Percentiles rank a stretch among this genome's conserved stretches.
Conservation (phyloP, 2,113 vertebrate genomes). For the Polypterus bichir region DNA sequence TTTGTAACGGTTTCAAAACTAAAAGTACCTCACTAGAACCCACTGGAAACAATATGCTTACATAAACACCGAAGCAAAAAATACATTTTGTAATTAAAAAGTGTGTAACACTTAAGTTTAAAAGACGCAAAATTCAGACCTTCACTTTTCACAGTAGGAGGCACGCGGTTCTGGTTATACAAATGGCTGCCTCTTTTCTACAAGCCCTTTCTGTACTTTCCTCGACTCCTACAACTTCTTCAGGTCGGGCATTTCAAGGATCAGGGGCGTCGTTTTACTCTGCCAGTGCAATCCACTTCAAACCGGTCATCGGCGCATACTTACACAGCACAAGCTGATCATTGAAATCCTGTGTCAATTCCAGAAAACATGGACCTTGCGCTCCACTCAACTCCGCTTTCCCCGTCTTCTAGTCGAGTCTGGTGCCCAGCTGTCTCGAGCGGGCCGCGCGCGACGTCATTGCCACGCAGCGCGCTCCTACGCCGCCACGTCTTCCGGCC, state of each 20-base stretch:
- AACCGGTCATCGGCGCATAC: slow-evolving; percentile 18
- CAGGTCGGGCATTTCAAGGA: neutral
- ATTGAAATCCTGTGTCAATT: slow-evolving; percentile 65
- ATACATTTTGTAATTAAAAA: no score
- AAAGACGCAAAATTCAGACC: no score
- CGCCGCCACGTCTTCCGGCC: neutral
- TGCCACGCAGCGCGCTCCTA: slow-evolving; percentile 4
- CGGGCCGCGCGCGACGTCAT: neutral
- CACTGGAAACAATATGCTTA: no score
- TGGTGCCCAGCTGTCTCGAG: slow-evolving; percentile 24
- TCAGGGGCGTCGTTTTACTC: no score
- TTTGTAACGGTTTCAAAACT: no score
- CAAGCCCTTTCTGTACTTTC: slow-evolving; percentile 3
- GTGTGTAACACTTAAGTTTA: no score
- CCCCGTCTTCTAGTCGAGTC: slow-evolving; percentile 31
- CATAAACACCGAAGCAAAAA: no score
- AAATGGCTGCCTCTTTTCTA: slow-evolving; percentile 7
- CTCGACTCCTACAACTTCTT: neutral
- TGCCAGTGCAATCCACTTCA: no score
- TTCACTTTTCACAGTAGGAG: no score
- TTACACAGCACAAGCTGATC: slow-evolving; percentile 60
- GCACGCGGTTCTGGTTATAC: neutral
- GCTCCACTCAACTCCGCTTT: slow-evolving; percentile 37
- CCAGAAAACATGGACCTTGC: slow-evolving; percentile 56
- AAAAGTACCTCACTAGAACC: no score